A percentile compares a stretch with the other conserved stretches of the same genome.
phyloP scores from a whole-genome alignment of 2,888 invertebrate species.

The Boloria selene region DNA sequence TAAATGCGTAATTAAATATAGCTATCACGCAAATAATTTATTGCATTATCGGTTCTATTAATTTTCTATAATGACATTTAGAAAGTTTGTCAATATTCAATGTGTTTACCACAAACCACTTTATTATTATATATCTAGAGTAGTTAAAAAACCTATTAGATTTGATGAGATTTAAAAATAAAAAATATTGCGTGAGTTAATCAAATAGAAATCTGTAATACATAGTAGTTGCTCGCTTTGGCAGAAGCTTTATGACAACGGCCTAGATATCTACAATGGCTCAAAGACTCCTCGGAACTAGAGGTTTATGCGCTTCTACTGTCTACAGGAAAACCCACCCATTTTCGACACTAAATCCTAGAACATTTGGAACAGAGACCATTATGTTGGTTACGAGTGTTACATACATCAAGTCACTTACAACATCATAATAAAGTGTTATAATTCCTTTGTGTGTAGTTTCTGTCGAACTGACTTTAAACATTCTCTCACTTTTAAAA shows the following conservation, averaged over 20 bases:
- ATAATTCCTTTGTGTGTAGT: too few relatives aligned
- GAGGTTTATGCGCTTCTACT: conserved; percentile 11
- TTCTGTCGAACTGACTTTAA: too few relatives aligned
- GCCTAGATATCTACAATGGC: conserved; percentile 20
- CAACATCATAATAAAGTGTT: too few relatives aligned
- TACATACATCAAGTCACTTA: too few relatives aligned
- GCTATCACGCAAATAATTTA: conserved; percentile 10
- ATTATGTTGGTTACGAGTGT: too few relatives aligned
- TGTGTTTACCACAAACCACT: too few relatives aligned
- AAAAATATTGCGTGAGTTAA: neutral
- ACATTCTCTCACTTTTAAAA: neutral
- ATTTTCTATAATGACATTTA: neutral
- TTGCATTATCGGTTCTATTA: conserved; percentile 1
- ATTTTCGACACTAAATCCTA: conserved; percentile 5
- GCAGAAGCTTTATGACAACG: conserved; percentile 19
- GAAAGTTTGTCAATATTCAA: neutral
- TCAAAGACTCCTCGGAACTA: conserved; percentile 11
- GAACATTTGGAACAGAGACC: neutral
- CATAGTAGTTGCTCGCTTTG: conserved; percentile 6
- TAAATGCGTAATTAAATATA: conserved; percentile 11
- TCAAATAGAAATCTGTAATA: conserved; percentile 3
- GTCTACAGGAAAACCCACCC: conserved; percentile 9
- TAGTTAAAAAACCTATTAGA: neutral
- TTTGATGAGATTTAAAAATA: neutral
- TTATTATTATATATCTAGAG: neutral